These are phyloP conservation scores for Spilosoma lubricipeda DNA, from an alignment of 2,888 invertebrate genomes.

Conservation along the genomic window DNA sequence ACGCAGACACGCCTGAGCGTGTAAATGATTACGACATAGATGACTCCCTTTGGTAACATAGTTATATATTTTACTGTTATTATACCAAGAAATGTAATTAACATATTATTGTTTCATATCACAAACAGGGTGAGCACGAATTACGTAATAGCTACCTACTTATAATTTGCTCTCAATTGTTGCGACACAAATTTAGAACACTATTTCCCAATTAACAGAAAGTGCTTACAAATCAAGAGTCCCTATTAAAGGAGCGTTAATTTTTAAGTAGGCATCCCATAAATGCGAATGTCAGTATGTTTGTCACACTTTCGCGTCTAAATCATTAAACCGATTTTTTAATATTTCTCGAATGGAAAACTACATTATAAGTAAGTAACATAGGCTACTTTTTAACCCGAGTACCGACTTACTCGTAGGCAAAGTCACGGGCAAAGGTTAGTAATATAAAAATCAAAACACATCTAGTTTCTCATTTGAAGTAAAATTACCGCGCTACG, in stretches of 20 bases:
- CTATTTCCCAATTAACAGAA: not conserved
- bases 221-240: not conserved
- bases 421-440: too few relatives aligned
- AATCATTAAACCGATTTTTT: not conserved
- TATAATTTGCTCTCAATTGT: not conserved
- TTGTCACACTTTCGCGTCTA: too few relatives aligned
- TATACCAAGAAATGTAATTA: slow-evolving; percentile 4
- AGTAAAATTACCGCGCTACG: not conserved
- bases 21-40: slow-evolving; percentile 2
- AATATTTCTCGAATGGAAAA: too few relatives aligned
- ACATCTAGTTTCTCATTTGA: not conserved
- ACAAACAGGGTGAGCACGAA: slow-evolving; percentile 1
- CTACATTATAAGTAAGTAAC: too few relatives aligned
- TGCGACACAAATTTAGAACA: not conserved
- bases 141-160: not conserved
- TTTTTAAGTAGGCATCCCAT: too few relatives aligned
- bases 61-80: slow-evolving; percentile 4
- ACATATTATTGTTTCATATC: slow-evolving; percentile 20
- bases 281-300: too few relatives aligned
- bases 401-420: too few relatives aligned
- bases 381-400: too few relatives aligned
- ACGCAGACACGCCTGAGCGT: not conserved
- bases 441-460: too few relatives aligned
- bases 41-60: slow-evolving; percentile 9
- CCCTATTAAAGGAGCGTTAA: too few relatives aligned